Percentiles rank a stretch among this genome's conserved stretches.
These are phyloP conservation scores for Passerina amoena DNA, from an alignment of 2,113 vertebrate species.

Conservation along the genomic window DNA sequence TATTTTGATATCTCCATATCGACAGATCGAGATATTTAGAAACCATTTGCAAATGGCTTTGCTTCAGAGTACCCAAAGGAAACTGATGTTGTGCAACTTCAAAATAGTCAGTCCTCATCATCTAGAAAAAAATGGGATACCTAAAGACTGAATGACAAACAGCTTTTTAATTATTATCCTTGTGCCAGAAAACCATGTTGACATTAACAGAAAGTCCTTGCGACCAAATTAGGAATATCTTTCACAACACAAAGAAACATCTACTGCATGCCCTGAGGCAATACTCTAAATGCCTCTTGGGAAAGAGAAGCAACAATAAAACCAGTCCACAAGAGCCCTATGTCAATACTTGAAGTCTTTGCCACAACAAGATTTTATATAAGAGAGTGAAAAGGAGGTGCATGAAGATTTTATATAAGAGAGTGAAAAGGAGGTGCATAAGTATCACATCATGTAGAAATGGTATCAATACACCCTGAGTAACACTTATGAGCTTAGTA, in stretches of 20 bases:
- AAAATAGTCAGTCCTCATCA: background rate
- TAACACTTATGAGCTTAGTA: background rate
- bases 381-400: background rate
- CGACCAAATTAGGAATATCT: background rate
- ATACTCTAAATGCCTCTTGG: background rate
- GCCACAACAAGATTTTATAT: background rate
- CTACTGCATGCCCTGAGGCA: background rate
- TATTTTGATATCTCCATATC: background rate
- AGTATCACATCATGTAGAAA: background rate
- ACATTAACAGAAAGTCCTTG: background rate
- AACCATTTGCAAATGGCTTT: background rate
- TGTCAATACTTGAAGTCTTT: background rate
- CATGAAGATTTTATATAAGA: background rate
- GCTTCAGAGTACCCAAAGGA: background rate
- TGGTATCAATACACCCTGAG: background rate
- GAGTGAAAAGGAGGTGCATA: background rate
- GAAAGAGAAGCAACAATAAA: background rate
- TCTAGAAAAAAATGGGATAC: background rate
- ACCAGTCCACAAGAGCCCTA: background rate
- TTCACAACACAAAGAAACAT: background rate
- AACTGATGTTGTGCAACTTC: background rate
- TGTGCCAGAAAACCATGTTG: background rate
- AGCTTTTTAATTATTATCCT: background rate
- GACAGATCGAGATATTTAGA: fast-evolving
- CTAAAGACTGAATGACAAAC: background rate